phyloP scores from a whole-genome alignment of 2,888 invertebrate species.

The Bruchidius siliquastri region DNA sequence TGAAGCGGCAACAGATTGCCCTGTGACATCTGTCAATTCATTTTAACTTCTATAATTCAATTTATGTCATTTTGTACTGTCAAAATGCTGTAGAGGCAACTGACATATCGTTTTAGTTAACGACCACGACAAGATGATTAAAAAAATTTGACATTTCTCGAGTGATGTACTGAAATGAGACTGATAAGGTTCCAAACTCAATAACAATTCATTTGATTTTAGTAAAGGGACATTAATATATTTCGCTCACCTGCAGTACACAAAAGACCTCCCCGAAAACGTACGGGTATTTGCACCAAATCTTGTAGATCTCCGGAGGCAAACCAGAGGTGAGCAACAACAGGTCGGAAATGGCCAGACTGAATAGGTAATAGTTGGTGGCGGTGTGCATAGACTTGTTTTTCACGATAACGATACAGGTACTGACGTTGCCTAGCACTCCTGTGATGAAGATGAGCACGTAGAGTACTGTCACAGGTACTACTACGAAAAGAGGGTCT shows the following conservation, averaged over 20 bases:
- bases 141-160: no score
- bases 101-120: no score
- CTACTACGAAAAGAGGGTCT: conserved; percentile 57
- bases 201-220: no score
- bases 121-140: no score
- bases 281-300: conserved; percentile 74
- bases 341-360: conserved; percentile 72
- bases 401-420: conserved; percentile 71
- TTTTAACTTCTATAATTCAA: no score
- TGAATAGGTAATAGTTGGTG: conserved; percentile 79
- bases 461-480: conserved; percentile 67
- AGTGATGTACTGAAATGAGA: no score
- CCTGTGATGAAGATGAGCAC: conserved; percentile 67
- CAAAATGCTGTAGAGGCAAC: no score
- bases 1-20: no score
- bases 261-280: conserved; percentile 77
- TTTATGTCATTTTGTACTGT: no score
- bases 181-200: no score
- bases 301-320: conserved; percentile 71
- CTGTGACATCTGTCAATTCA: no score
- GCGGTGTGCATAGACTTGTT: conserved; percentile 81
- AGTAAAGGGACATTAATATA: neutral
- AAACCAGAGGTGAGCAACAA: conserved; percentile 70
- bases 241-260: conserved; percentile 55
- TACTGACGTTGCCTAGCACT: conserved; percentile 72